Conservation (phyloP, 92 coral and sea anemone species). For the Siderastrea siderea region DNA sequence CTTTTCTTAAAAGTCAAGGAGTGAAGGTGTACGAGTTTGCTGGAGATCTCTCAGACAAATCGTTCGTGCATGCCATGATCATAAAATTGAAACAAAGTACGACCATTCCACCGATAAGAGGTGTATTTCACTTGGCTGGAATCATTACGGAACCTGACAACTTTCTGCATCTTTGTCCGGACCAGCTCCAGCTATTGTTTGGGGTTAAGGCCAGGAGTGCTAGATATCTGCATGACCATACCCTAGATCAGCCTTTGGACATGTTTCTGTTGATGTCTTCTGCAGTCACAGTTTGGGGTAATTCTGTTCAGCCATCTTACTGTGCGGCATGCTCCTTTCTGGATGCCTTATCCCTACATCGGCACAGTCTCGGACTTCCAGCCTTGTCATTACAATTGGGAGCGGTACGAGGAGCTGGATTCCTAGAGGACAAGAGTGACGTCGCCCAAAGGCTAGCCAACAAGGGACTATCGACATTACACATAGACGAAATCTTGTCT, state of each 20-base stretch:
- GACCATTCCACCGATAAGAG: constrained; percentile 50
- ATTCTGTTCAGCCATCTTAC: constrained; percentile 61
- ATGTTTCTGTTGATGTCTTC: constrained; percentile 72
- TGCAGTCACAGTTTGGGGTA: constrained; percentile 43
- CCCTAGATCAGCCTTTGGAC: constrained; percentile 63
- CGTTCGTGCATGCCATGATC: constrained; percentile 35
- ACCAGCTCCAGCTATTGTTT: constrained; percentile 12
- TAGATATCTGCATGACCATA: constrained; percentile 61
- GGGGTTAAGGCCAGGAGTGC: constrained; percentile 24
- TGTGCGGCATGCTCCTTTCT: constrained; percentile 64
- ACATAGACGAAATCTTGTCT: not conserved
- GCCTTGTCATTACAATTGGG: constrained; percentile 74
- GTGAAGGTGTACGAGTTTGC: constrained; percentile 43
- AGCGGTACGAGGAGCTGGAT: constrained; percentile 70
- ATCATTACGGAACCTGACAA: not conserved
- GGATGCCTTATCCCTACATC: constrained; percentile 62
- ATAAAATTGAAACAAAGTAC: constrained; percentile 34
- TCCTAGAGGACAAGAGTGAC: constrained; percentile 42
- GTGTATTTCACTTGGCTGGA: constrained; percentile 15
- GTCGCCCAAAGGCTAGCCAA: constrained; percentile 31
- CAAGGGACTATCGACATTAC: not conserved
- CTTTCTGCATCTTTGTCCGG: not conserved
- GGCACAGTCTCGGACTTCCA: constrained; percentile 61
- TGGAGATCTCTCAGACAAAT: constrained; percentile 57
- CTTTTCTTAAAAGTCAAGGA: constrained; percentile 49